These are phyloP conservation scores for Erethizon dorsatum DNA, from an alignment of 2,797 vertebrate genomes.

Conservation along the genomic window DNA sequence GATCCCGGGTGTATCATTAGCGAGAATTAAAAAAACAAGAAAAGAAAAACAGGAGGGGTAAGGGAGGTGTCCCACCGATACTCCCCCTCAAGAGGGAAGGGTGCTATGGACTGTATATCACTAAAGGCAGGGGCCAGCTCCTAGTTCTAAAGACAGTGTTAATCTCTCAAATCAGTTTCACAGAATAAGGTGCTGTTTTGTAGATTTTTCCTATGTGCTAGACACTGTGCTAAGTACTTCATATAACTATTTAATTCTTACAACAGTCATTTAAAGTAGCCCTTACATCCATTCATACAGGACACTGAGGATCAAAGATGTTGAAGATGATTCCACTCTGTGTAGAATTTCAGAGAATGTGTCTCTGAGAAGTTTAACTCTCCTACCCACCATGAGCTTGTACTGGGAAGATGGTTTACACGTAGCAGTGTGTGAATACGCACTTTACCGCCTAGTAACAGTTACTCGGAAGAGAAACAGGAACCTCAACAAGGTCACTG, in stretches of 20 bases:
- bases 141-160: not conserved
- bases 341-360: not conserved
- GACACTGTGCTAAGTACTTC: not conserved
- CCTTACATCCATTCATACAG: not conserved
- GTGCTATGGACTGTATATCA: not conserved
- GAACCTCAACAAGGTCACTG: slow-evolving; percentile 12
- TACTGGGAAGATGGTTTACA: not conserved
- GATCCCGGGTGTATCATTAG: not conserved
- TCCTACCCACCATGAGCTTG: not conserved
- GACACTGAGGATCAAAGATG: not conserved
- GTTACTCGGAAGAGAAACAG: slow-evolving; percentile 9
- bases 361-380: not conserved
- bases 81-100: not conserved
- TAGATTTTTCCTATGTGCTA: slow-evolving; percentile 16
- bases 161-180: not conserved
- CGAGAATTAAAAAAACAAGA: not conserved
- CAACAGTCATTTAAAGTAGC: not conserved
- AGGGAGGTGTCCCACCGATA: not conserved
- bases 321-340: not conserved
- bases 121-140: not conserved
- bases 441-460: not conserved
- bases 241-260: slow-evolving; percentile 19
- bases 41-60: not conserved
- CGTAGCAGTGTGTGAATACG: not conserved
- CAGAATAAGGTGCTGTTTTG: slow-evolving; percentile 8